phyloP scores from a whole-genome alignment of 2,888 invertebrate species.

The Gibbula magus region DNA sequence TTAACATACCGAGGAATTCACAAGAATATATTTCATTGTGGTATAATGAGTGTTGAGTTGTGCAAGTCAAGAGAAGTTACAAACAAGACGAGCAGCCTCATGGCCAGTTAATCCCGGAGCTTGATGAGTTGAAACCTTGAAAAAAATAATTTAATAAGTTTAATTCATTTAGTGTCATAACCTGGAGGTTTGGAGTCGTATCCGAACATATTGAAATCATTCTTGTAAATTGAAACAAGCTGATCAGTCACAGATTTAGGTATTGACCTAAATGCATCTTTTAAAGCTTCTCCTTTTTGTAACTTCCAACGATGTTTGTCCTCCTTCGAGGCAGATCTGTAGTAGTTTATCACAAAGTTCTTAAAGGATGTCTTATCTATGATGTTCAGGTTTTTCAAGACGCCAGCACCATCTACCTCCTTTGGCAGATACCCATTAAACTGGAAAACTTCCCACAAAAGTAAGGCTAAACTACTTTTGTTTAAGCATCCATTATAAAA shows the following conservation, averaged over 20 bases:
- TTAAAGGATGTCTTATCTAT: not conserved
- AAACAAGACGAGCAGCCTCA: too few relatives aligned
- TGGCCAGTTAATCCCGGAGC: too few relatives aligned
- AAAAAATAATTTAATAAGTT: too few relatives aligned
- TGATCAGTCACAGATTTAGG: conserved; percentile 12
- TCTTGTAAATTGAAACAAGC: conserved; percentile 13
- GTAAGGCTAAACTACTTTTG: not conserved
- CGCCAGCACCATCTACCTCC: not conserved
- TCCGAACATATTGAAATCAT: conserved; percentile 34
- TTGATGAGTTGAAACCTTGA: too few relatives aligned
- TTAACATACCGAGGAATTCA: too few relatives aligned
- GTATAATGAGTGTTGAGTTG: too few relatives aligned
- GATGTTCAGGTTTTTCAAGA: not conserved
- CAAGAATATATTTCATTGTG: too few relatives aligned
- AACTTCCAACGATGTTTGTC: conserved; percentile 5
- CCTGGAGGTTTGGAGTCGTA: conserved; percentile 24
- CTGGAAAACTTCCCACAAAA: not conserved
- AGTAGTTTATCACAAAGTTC: not conserved
- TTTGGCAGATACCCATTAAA: not conserved
- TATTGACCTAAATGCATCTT: conserved; percentile 22
- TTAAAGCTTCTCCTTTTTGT: conserved; percentile 25
- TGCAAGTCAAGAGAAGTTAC: too few relatives aligned
- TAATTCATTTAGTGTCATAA: too few relatives aligned
- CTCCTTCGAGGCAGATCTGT: not conserved
- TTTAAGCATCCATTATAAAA: not conserved